Percentiles rank a stretch among this genome's conserved stretches.
These are phyloP conservation scores for Lepidurus arcticus DNA, from an alignment of 1,140 invertebrate species.

Conservation along the genomic window DNA sequence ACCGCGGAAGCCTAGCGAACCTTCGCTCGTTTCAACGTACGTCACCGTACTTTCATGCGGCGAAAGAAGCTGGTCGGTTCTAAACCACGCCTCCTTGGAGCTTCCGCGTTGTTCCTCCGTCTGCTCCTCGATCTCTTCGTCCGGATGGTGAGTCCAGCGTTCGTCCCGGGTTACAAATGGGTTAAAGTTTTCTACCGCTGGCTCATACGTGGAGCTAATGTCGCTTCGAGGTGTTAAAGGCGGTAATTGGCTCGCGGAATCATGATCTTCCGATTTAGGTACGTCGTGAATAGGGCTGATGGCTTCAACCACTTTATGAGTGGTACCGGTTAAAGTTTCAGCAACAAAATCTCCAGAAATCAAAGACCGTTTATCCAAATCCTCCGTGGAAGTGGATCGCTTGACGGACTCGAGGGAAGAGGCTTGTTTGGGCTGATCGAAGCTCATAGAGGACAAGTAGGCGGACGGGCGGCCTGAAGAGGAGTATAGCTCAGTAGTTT, in stretches of 20 bases:
- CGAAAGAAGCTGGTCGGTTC: background rate
- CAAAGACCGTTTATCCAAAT: background rate
- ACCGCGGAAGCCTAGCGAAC: background rate
- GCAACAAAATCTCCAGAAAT: background rate
- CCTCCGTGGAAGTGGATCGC: background rate
- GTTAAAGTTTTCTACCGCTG: background rate
- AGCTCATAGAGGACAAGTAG: background rate
- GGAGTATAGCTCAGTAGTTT: background rate
- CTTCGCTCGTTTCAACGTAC: background rate
- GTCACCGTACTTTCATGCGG: background rate
- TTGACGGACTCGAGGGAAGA: background rate
- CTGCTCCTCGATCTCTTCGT: background rate
- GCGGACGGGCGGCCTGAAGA: background rate
- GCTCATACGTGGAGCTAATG: conserved; percentile 16
- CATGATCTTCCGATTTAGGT: background rate
- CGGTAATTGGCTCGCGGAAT: background rate
- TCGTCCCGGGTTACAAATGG: background rate
- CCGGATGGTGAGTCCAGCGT: background rate
- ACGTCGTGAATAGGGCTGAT: background rate
- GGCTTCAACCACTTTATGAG: background rate
- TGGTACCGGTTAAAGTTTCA: background rate
- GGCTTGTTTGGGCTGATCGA: background rate
- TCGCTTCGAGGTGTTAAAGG: conserved; percentile 31
- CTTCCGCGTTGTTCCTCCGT: background rate
- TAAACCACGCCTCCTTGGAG: background rate